Evolutionary conservation across 1,140 invertebrate genomes (phyloP).

Genomic region (Trinorchestia longiramus): DNA sequence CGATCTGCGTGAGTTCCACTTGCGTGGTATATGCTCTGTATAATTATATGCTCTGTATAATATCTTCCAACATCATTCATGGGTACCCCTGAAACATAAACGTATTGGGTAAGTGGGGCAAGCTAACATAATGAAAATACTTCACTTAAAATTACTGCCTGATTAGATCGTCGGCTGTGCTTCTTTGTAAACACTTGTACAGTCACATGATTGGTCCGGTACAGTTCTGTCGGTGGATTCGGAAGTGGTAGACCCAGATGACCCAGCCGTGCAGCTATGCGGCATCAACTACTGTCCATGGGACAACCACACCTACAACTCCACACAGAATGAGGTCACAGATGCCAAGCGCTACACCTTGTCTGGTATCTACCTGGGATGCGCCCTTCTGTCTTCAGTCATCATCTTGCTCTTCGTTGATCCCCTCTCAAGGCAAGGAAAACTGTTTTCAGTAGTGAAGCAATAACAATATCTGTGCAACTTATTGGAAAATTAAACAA

Average conservation of each 20-base stretch:
- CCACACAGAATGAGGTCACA: constrained; percentile 78
- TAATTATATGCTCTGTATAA: not conserved
- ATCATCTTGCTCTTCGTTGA: constrained; percentile 90
- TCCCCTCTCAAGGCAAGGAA: constrained; percentile 73
- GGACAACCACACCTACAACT: constrained; percentile 21
- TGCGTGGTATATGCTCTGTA: not conserved
- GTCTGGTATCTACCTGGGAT: constrained; percentile 87
- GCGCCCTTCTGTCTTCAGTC: constrained; percentile 84
- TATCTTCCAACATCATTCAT: not conserved
- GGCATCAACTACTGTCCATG: not conserved
- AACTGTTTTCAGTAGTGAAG: not conserved
- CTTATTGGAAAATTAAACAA: not conserved
- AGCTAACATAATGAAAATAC: too few relatives aligned
- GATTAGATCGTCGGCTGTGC: too few relatives aligned
- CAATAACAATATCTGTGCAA: not conserved
- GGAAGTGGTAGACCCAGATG: not conserved
- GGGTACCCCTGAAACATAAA: not conserved
- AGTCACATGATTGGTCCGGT: not conserved
- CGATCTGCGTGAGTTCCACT: not conserved
- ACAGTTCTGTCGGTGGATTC: constrained; percentile 32
- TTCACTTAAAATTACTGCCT: too few relatives aligned
- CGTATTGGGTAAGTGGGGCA: not conserved
- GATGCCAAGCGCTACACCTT: constrained; percentile 88
- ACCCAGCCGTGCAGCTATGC: not conserved
- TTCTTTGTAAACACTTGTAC: not conserved